Evolutionary conservation across 2,113 vertebrate species (phyloP), one percentile per base, ranked within the genome.

Genomic region (Seriola rivoliana): DNA sequence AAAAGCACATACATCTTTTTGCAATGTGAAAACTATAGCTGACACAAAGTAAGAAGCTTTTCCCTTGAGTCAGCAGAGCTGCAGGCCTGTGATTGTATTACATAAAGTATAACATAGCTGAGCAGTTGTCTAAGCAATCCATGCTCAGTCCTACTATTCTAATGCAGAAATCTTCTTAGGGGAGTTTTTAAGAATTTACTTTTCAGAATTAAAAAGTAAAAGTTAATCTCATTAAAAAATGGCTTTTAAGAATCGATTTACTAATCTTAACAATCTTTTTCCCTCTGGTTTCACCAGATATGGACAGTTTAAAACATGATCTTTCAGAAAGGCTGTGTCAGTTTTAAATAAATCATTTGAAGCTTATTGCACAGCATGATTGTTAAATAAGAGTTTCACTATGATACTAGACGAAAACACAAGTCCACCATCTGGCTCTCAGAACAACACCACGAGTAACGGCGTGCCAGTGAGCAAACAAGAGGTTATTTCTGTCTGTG

Each of bases 401-500:
- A 23, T 58, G 11, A 84, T 80, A 55, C 57, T 25, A 63, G 73
- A 86, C 68, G 52, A 78, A 93, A 87, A 81, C 78, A 79, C 59
- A 69, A 78, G 67, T 50, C 40, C 16, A 25, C 32, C 25, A 71
- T 75, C 80, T 75, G 44, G 50, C 86, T 81, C 73, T 81, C 54
- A 82, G 55, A 89, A 80, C 80, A 89, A 92, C 86, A 88, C 40
- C 57, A 63, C 11, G 57, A 76, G 72, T 73, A 71, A 63, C 68
- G 69, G 80, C 76, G 80, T 87, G 78, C 82, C 78, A 86, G 71
- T 44, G 63, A 84, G 86, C 83, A 90, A 89, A 88, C 73, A 85
- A 71, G 81, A 82, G 80, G 91, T 81, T 95, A 94, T 95, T 95
- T 94, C 78, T 78, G 87, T 91, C 90, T 75, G 81, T 74, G 80